Conservation (phyloP, 2,888 invertebrate genomes). For the Drosophila seclusa region DNA sequence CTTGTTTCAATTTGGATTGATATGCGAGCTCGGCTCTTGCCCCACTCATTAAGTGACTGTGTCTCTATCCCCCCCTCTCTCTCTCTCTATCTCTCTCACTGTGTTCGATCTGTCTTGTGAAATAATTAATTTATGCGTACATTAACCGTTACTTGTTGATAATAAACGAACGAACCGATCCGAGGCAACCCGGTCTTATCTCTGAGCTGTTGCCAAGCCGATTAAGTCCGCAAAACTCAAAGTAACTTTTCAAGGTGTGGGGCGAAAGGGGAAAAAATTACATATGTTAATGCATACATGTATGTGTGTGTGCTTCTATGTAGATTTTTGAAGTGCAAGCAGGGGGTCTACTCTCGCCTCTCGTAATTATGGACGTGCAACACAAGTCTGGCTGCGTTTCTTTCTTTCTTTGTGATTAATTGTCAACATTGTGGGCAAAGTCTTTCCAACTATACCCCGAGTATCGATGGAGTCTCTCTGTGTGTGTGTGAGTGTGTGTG, state of each 20-base stretch:
- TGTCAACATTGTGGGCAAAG: slow-evolving; percentile 55
- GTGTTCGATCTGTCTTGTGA: slow-evolving; percentile 55
- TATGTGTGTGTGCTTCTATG: too few relatives aligned
- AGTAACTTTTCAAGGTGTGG: slow-evolving; percentile 49
- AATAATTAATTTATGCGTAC: slow-evolving; percentile 79
- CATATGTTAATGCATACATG: background rate
- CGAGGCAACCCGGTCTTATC: slow-evolving; percentile 51
- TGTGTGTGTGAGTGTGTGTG: background rate
- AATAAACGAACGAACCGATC: slow-evolving; percentile 36
- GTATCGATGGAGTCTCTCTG: slow-evolving; percentile 13
- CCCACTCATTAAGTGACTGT: background rate
- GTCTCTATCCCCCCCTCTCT: background rate
- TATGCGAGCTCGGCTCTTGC: slow-evolving; percentile 19
- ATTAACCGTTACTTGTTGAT: slow-evolving; percentile 78
- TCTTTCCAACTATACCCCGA: slow-evolving; percentile 38
- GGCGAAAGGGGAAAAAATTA: slow-evolving; percentile 2
- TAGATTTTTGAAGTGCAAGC: background rate
- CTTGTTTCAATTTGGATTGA: slow-evolving; percentile 48
- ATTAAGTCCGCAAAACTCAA: slow-evolving; percentile 58
- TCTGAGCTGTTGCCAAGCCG: slow-evolving; percentile 49
- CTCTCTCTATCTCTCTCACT: background rate
- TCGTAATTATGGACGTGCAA: slow-evolving; percentile 54
- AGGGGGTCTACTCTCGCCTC: slow-evolving; percentile 8
- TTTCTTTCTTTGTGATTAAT: slow-evolving; percentile 69
- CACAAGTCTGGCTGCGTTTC: slow-evolving; percentile 12